Percentiles rank a stretch among this genome's conserved stretches.
Evolutionary conservation across 2,797 vertebrate genomes (phyloP).

Genomic region (Pteropus rufus): DNA sequence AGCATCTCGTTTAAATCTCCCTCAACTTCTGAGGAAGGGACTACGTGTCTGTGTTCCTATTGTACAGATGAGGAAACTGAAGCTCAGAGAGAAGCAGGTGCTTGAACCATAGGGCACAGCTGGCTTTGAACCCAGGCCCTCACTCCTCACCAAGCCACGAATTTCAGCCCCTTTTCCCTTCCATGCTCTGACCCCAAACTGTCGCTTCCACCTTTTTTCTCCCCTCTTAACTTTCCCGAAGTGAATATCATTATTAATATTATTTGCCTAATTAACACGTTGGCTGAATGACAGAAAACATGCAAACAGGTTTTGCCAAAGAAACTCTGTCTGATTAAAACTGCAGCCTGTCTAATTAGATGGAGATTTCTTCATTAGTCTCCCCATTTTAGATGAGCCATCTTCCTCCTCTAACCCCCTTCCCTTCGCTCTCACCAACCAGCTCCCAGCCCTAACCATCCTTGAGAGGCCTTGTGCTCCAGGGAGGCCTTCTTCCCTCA

Average conservation of each 20-base stretch:
- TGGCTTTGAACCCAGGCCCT: neutral
- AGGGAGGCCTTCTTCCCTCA: neutral
- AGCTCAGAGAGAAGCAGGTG: neutral
- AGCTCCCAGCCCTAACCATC: neutral
- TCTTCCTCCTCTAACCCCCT: neutral
- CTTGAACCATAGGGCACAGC: accelerated
- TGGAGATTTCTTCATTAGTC: slow-evolving; percentile 73
- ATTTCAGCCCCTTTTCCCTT: neutral
- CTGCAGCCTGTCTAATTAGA: slow-evolving; percentile 76
- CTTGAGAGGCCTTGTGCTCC: neutral
- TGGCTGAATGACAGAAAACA: slow-evolving; percentile 75
- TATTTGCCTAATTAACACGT: slow-evolving; percentile 74
- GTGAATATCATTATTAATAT: slow-evolving; percentile 67
- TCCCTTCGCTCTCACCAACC: neutral
- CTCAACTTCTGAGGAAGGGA: neutral
- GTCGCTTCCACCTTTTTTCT: neutral
- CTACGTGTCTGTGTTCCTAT: accelerated
- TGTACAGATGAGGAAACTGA: neutral
- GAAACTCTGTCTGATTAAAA: slow-evolving; percentile 76
- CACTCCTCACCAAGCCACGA: neutral
- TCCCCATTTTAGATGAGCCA: neutral
- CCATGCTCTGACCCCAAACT: neutral
- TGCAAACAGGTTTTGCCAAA: slow-evolving; percentile 75
- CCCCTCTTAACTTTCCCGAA: slow-evolving; percentile 50
- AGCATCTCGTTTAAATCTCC: neutral